Evolutionary conservation across 2,113 vertebrate species (phyloP).

Genomic region (Antechinus flavipes): DNA sequence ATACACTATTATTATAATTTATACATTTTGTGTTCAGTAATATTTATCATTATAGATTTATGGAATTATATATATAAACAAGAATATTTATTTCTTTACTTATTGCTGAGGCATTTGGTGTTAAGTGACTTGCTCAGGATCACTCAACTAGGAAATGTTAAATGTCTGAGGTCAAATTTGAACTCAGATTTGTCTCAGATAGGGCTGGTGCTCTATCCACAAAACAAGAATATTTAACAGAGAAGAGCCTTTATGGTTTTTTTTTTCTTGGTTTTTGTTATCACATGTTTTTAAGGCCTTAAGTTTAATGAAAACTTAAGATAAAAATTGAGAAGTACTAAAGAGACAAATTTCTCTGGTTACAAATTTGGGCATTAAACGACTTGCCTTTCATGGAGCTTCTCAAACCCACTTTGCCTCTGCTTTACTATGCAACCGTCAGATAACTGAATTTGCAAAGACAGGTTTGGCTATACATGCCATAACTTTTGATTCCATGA

Average conservation of each 20-base stretch:
- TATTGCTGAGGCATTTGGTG: no score
- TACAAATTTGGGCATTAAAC: slow-evolving; percentile 46
- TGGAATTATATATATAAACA: background rate
- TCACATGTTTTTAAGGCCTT: background rate
- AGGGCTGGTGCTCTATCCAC: no score
- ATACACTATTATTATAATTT: background rate
- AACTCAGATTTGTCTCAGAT: no score
- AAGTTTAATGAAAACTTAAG: background rate
- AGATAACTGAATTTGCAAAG: slow-evolving; percentile 50
- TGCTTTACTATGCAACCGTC: background rate
- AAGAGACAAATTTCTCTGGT: slow-evolving; percentile 50
- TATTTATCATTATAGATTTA: background rate
- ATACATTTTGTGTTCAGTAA: background rate
- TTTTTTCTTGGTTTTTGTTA: background rate
- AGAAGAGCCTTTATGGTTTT: background rate
- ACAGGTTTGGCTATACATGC: slow-evolving; percentile 9
- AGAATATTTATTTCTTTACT: background rate
- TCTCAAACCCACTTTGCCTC: slow-evolving; percentile 42
- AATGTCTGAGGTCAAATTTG: no score
- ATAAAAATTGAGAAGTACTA: slow-evolving; percentile 11
- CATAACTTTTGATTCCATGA: slow-evolving; percentile 45
- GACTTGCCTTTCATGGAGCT: slow-evolving; percentile 51
- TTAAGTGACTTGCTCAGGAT: no score
- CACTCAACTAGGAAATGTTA: no score
- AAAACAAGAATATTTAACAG: background rate